These are phyloP conservation scores for Leucosticte australis DNA, from an alignment of 2,113 vertebrate species.

Conservation along the genomic window DNA sequence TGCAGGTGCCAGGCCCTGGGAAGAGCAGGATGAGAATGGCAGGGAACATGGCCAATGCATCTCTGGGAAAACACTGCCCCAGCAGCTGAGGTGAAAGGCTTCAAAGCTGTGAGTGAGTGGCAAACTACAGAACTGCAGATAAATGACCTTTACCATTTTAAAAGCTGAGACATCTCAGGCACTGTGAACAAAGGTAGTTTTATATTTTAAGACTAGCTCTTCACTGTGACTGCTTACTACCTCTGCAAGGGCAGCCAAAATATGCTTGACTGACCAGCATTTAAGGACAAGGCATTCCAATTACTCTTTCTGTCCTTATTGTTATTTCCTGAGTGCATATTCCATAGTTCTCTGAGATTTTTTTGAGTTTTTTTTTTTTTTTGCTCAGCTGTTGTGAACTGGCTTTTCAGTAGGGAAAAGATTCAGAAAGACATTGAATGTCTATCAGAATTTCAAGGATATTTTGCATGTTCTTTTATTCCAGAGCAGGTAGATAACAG, in stretches of 20 bases:
- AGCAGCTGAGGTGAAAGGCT: not conserved
- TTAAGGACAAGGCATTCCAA: not conserved
- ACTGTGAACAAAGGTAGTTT: not conserved
- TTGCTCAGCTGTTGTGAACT: not conserved
- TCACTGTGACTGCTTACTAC: not conserved
- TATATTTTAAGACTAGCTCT: not conserved
- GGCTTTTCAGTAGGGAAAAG: not conserved
- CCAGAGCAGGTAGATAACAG: conserved; percentile 2
- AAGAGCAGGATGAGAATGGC: not conserved
- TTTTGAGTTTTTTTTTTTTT: not conserved
- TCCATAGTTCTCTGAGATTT: not conserved
- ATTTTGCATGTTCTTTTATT: conserved; percentile 7
- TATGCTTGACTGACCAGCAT: not conserved
- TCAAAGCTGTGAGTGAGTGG: not conserved
- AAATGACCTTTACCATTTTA: not conserved
- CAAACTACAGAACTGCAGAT: not conserved
- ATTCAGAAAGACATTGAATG: not conserved
- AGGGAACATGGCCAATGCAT: not conserved
- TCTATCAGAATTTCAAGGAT: conserved; percentile 5
- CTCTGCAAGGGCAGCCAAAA: not conserved
- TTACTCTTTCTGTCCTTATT: not conserved
- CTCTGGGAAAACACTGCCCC: not conserved
- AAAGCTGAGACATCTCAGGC: not conserved
- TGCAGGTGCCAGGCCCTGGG: not conserved
- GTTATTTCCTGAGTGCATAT: not conserved